Evolutionary conservation across 2,888 invertebrate genomes (phyloP), one percentile per base, ranked within the genome.

Genomic region (Pterostichus madidus): DNA sequence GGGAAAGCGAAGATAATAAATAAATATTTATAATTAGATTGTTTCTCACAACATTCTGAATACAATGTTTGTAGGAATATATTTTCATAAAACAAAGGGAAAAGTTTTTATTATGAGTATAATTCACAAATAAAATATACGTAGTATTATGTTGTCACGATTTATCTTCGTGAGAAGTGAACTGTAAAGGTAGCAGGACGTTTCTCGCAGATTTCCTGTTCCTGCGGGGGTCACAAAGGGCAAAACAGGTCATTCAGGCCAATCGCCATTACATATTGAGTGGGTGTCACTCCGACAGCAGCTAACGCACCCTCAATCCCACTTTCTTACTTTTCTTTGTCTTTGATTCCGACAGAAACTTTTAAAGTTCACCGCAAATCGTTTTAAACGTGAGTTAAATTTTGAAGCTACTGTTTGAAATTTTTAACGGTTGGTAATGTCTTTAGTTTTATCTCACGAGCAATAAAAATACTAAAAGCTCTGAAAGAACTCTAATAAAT

Each of bases 221-320:
- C 24, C 24, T 24, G 24, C 5, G 52, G 5, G n/a, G 13, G 35
- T 49, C 52, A 17, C 52, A 59, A 13, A 59, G 75, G 81, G 15
- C 44, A 39, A 56, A 49, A 15, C 15, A 46, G 71, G 73, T 68
- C 71, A 15, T 13, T 53, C 52, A 68, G 80, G 80, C 80, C 81
- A 81, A 75, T 61, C 73, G 81, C 81, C 75, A 81, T 81, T 81
- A 81, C 81, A 81, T 81, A 81, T 81, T 81, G 81, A 81, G 75
- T 75, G 81, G 81, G 81, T 81, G 81, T 81, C 81, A 46, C 73
- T 15, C 17, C 15, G 68, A 8, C 39, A 10, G 10, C 77, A 35
- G 52, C 52, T 53, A 24, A 76, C 31, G 49, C 75, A 39, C 39
- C n/a, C 56, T 35, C 53, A 56, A 39, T 81, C 75, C 61, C 32